These are phyloP conservation scores for Neopipo cinnamomea DNA, from an alignment of 2,113 vertebrate genomes.

Conservation along the genomic window DNA sequence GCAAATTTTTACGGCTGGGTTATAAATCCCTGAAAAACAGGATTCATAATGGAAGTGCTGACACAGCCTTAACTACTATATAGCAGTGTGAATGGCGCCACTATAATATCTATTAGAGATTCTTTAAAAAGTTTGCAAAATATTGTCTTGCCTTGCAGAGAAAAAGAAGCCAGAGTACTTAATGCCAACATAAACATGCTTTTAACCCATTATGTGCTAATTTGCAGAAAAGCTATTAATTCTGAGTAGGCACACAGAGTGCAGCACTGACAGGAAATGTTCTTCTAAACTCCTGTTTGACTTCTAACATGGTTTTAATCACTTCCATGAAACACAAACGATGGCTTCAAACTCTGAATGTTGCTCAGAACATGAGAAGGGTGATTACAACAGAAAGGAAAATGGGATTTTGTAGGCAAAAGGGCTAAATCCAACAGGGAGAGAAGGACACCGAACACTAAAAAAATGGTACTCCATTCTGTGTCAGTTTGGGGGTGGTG, in stretches of 20 bases:
- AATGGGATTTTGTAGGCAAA: conserved; percentile 31
- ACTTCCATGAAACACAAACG: conserved; percentile 72
- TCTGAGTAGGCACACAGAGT: conserved; percentile 51
- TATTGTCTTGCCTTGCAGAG: conserved; percentile 72
- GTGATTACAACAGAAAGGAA: conserved; percentile 47
- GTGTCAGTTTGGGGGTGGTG: background rate
- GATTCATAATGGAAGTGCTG: conserved; percentile 78
- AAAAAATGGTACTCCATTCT: background rate
- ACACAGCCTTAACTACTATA: conserved; percentile 73
- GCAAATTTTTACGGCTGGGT: conserved; percentile 76
- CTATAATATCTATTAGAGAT: conserved; percentile 77
- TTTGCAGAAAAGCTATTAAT: conserved; percentile 78
- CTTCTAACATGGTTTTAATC: conserved; percentile 76
- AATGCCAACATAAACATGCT: conserved; percentile 80
- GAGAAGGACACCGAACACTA: background rate
- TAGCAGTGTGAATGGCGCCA: conserved; percentile 75
- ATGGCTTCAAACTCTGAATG: conserved; percentile 37
- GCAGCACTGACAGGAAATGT: conserved; percentile 71
- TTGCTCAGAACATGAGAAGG: conserved; percentile 61
- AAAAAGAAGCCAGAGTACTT: conserved; percentile 66
- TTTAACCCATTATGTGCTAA: conserved; percentile 81
- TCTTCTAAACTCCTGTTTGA: conserved; percentile 68
- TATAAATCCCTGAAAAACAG: conserved; percentile 78
- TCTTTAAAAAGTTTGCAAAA: conserved; percentile 75
- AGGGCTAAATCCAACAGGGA: background rate